A percentile compares a stretch with the other conserved stretches of the same genome.
These are phyloP conservation scores for Vireo altiloquus DNA, from an alignment of 2,113 vertebrate species.

Conservation along the genomic window DNA sequence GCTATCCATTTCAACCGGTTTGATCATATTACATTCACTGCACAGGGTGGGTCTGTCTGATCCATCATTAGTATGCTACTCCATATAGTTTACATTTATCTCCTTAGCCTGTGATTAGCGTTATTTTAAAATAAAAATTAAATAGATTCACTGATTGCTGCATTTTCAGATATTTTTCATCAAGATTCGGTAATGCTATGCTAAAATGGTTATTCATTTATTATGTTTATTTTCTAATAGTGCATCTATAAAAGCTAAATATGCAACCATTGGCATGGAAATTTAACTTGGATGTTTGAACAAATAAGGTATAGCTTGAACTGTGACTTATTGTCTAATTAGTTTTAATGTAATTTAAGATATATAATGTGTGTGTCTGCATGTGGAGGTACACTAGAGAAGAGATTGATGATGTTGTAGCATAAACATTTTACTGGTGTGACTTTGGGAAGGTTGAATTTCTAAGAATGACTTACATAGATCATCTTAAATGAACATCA, in stretches of 20 bases:
- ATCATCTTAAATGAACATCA: not conserved
- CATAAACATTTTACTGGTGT: conserved; percentile 3
- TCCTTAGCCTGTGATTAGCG: conserved; percentile 14
- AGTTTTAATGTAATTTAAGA: conserved; percentile 46
- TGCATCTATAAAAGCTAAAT: conserved; percentile 61
- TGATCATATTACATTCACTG: not conserved
- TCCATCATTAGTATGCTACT: not conserved
- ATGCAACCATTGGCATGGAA: conserved; percentile 59
- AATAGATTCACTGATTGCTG: conserved; percentile 28
- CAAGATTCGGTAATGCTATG: conserved; percentile 35
- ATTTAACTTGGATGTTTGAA: conserved; percentile 62
- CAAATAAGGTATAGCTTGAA: conserved; percentile 43
- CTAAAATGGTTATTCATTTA: conserved; percentile 63
- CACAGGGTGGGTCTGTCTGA: not conserved
- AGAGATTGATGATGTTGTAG: not conserved
- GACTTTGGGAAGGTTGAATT: conserved; percentile 15
- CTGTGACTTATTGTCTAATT: conserved; percentile 60
- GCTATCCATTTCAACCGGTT: not conserved
- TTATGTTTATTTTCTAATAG: conserved; percentile 63
- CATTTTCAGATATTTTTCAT: conserved; percentile 61
- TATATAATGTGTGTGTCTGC: not conserved
- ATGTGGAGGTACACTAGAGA: not conserved
- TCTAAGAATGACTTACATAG: not conserved
- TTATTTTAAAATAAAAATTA: conserved; percentile 53
- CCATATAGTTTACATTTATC: conserved; percentile 15